Evolutionary conservation across 2,113 vertebrate species (phyloP).

Genomic region (Callospermophilus lateralis): DNA sequence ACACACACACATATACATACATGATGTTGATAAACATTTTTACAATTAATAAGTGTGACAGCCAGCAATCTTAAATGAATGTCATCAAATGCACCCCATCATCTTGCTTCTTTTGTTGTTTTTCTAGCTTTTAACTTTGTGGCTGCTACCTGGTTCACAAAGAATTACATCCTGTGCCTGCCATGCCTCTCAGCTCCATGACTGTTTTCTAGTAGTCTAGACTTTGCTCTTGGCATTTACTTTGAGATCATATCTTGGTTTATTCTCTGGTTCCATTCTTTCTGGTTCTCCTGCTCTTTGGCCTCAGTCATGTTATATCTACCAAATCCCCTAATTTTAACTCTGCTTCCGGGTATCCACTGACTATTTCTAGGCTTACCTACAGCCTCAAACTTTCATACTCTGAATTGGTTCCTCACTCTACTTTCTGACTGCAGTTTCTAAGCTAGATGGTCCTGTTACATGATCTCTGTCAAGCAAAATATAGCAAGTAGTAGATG

Average conservation of each 20-base stretch:
- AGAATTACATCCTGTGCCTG: not conserved
- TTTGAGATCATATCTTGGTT: slow-evolving; percentile 9
- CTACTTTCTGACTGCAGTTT: slow-evolving; percentile 28
- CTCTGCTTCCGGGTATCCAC: not conserved
- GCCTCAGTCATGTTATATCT: not conserved
- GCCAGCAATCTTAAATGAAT: not conserved
- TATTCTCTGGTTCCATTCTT: not conserved
- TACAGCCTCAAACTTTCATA: not conserved
- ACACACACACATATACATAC: not conserved
- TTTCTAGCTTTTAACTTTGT: slow-evolving; percentile 25
- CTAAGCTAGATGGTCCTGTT: not conserved
- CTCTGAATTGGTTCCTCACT: not conserved
- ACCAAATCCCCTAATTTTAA: not conserved
- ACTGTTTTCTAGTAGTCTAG: not conserved
- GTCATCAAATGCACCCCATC: not conserved
- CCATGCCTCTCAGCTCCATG: not conserved
- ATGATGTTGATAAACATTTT: not conserved
- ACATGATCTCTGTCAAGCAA: not conserved
- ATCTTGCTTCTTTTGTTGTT: not conserved
- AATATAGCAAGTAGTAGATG: not conserved
- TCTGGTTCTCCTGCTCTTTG: slow-evolving; percentile 4
- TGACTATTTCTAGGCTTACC: not conserved
- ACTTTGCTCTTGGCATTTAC: slow-evolving; percentile 4
- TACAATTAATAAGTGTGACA: not conserved
- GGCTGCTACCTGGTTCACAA: not conserved